Base-by-base conservation (phyloP, 2,888 invertebrate species). In the Eremobia ochroleuca region DNA sequence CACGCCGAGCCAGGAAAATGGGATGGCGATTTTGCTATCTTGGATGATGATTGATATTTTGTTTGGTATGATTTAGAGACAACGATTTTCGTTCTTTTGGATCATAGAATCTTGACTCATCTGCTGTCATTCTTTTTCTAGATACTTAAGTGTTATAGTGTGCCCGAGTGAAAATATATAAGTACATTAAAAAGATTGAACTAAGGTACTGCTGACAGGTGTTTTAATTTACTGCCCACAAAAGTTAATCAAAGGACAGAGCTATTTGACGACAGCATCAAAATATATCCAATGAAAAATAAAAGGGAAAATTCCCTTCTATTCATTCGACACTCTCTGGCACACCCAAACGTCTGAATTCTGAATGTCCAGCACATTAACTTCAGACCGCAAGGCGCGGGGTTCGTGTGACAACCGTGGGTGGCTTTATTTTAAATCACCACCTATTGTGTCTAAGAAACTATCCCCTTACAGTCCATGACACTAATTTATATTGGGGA, bases 341-440 rank as follows among this genome's bases (percentile, higher is more conserved):
- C 49, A 15, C 59, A 88, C 83, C 90, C 91, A 91, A 93, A 92
- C 91, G 93, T 94, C 91, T 91, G 90, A 94, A 93, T 93, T 92
- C 91, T 89, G 91, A 94, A 94, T 94, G 96, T 95, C 96, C 96
- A 91, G 95, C 95, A 96, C 96, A 96, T 96, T 97, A 96, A 95
- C 92, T 95, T 93, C 96, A 96, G 96, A 90, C 94, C 94, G 86
- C 93, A 92, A 91, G 90, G 88, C 89, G 88, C 85, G 88, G 93
- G 92, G 93, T 89, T 88, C 91, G 92, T 91, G 93, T 93, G 93
- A 94, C 95, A 93, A 94, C 93, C 91, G 91, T 92, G 92, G 94
- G 93, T 89, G 92, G 92, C 93, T 94, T 94, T 94, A 94, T 95
- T 96, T 96, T 94, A 95, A 96, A 94, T 94, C 92, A 92, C 92